These are phyloP conservation scores for Amphiprion percula DNA, from an alignment of 2,113 vertebrate species.

Conservation along the genomic window DNA sequence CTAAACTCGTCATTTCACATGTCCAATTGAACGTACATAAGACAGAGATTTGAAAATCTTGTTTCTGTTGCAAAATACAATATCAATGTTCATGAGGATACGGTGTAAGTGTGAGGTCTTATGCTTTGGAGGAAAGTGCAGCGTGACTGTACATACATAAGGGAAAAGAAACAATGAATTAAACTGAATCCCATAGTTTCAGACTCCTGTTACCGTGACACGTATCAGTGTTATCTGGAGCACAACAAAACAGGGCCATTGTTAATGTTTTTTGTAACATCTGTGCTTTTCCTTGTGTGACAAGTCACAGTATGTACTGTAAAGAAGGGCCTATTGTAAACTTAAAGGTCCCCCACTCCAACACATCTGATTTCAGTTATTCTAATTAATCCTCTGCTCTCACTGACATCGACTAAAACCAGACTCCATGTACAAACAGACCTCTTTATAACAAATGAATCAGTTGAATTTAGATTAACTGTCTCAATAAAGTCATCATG, in stretches of 20 bases:
- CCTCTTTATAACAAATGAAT: background rate
- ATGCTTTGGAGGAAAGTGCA: no score
- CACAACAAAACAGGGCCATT: background rate
- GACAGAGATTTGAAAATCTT: no score
- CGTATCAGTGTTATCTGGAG: background rate
- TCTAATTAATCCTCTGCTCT: background rate
- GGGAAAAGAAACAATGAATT: no score
- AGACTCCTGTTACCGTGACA: background rate
- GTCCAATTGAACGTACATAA: no score
- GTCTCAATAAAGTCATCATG: background rate
- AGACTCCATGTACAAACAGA: background rate
- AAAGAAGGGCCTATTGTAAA: background rate
- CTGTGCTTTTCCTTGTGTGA: background rate
- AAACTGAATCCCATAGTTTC: background rate
- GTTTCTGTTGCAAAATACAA: no score
- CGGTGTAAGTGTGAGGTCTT: no score
- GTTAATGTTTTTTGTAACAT: constrained; percentile 10
- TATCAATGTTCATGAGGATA: no score
- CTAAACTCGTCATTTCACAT: no score
- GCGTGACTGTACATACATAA: no score
- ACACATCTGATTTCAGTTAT: background rate
- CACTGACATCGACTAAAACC: background rate
- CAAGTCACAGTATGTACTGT: background rate
- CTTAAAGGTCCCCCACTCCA: background rate
- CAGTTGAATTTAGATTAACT: background rate